A percentile compares a stretch with the other conserved stretches of the same genome.
Conservation (phyloP, 2,888 invertebrate species). For the Agrochola lychnidis region DNA sequence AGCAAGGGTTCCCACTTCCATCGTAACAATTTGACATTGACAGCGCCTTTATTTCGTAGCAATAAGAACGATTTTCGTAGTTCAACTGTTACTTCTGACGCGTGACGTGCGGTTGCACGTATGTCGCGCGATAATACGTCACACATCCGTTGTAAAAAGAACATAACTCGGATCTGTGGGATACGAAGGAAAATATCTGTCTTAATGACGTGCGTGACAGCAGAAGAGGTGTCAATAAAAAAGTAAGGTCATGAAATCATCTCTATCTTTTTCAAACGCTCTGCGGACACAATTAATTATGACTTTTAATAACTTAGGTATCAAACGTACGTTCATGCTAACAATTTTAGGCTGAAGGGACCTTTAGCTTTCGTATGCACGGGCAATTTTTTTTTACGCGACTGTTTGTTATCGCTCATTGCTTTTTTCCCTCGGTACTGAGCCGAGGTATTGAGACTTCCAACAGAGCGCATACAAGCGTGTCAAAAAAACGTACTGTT, state of each 20-base stretch:
- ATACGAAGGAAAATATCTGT: neutral
- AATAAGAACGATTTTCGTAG: constrained; percentile 8
- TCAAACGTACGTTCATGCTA: neutral
- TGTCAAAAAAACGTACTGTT: too few species aligned
- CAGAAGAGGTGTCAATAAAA: neutral
- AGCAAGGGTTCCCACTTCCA: neutral
- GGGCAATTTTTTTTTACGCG: too few species aligned
- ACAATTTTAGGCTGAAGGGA: neutral
- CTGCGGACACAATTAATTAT: too few species aligned
- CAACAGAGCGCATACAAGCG: too few species aligned
- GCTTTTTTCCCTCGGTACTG: too few species aligned
- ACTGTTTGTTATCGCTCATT: too few species aligned
- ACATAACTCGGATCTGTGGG: neutral
- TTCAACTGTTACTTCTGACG: neutral
- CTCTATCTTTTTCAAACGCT: constrained; percentile 2
- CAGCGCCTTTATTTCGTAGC: neutral
- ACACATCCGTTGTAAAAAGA: constrained; percentile 5
- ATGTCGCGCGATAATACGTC: constrained; percentile 21
- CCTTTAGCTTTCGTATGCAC: too few species aligned
- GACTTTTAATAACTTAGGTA: constrained; percentile 12
- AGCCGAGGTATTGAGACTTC: too few species aligned
- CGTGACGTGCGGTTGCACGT: neutral
- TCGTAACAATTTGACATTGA: neutral
- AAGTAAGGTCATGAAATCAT: neutral
- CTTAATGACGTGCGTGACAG: neutral